Evolutionary conservation across 2,888 invertebrate species (phyloP).

Genomic region (Malachius bipustulatus): DNA sequence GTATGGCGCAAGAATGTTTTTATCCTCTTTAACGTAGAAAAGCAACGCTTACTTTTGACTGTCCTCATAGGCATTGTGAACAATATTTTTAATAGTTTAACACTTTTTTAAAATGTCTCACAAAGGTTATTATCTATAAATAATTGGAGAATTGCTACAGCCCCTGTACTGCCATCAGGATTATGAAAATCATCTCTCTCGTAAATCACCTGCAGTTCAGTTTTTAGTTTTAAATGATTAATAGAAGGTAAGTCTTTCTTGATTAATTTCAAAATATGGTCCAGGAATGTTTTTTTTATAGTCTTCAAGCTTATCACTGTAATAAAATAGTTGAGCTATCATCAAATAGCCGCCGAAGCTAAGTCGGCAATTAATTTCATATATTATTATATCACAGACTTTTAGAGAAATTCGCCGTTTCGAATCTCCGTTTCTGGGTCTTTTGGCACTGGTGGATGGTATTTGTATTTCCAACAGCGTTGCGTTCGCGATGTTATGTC

Average conservation of each 20-base stretch:
- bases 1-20: conserved; percentile 10
- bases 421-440: conserved; percentile 8
- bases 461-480: neutral
- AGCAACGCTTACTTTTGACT: conserved; percentile 4
- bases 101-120: neutral
- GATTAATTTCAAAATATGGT: too few species aligned
- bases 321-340: conserved; percentile 7
- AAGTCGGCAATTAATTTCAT: conserved; percentile 7
- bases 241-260: conserved; percentile 4
- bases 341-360: conserved; percentile 9
- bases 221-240: neutral
- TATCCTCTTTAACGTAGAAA: conserved; percentile 12
- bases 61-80: conserved; percentile 10
- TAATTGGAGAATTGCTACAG: conserved; percentile 10
- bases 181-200: conserved; percentile 5
- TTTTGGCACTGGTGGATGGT: conserved; percentile 2
- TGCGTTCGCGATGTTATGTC: conserved; percentile 3
- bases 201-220: conserved; percentile 5
- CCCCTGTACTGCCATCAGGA: conserved; percentile 6
- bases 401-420: conserved; percentile 7
- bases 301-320: neutral
- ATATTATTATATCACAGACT: conserved; percentile 10
- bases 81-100: conserved; percentile 7
- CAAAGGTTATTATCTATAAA: conserved; percentile 9
- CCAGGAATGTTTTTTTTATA: conserved; percentile 2